These are phyloP conservation scores for Poeciliopsis prolifica DNA, from an alignment of 2,113 vertebrate species.

Conservation along the genomic window DNA sequence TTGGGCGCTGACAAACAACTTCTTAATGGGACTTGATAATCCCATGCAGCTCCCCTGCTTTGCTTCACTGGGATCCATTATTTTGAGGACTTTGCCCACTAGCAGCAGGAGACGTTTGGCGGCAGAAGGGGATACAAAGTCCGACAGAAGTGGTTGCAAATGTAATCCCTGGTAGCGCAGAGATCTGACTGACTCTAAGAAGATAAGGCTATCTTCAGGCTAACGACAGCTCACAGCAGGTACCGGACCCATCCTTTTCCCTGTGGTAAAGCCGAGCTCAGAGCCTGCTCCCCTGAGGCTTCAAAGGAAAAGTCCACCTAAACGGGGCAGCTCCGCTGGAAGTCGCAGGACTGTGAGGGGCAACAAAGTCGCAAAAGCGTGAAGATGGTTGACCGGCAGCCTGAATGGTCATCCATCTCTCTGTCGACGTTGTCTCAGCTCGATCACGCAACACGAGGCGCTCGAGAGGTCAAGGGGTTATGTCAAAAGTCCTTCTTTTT, in stretches of 20 bases:
- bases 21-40: conserved; percentile 59
- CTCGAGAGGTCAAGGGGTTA: conserved; percentile 64
- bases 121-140: conserved; percentile 35
- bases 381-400: conserved; percentile 6
- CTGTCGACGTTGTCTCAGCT: conserved; percentile 43
- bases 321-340: conserved; percentile 48
- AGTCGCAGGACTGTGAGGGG: conserved; percentile 59
- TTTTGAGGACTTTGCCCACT: conserved; percentile 17
- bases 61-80: conserved; percentile 49
- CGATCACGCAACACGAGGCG: conserved; percentile 21
- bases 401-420: conserved; percentile 29
- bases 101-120: conserved; percentile 50
- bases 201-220: conserved; percentile 68
- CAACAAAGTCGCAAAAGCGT: conserved; percentile 39
- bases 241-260: conserved; percentile 75
- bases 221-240: conserved; percentile 76
- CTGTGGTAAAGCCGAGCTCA: conserved; percentile 74
- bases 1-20: conserved; percentile 58
- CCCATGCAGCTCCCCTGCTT: conserved; percentile 51
- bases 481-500: conserved; percentile 56
- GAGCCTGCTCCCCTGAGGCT: conserved; percentile 65
- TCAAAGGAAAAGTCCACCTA: conserved; percentile 62
- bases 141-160: conserved; percentile 49
- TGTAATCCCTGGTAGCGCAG: conserved; percentile 62
- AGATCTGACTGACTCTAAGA: conserved; percentile 53